Evolutionary conservation across 2,888 invertebrate genomes (phyloP), one percentile per base, ranked within the genome.

Genomic region (Andrena haemorrhoa): DNA sequence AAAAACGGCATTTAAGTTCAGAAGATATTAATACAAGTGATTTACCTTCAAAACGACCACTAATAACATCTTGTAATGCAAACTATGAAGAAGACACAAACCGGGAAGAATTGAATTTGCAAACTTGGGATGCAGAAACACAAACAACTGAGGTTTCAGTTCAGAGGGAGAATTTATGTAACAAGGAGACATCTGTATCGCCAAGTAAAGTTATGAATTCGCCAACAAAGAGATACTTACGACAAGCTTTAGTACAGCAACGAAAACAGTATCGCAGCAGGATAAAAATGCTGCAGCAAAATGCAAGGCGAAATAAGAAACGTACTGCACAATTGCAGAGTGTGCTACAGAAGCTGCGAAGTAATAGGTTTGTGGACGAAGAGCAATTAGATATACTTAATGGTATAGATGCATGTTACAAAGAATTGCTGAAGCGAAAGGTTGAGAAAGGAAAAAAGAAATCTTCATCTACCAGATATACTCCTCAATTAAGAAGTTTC

Each of bases 91-190:
- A 49, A 49, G 16, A n/a, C 49, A 49, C 49, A 49, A 49, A 49
- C 29, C 12, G 16, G 12, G 29, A 61, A 63, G 64, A 61, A 64
- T 64, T 33, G 47, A 35, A 63, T 49, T 49, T 49, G 49, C 53
- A 65, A 73, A 56, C 41, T 58, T 35, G 23, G 35, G 64, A 73
- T 49, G n/a, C 49, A 49, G 49, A 49, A 49, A 49, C 6, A 49
- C 49, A 49, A 49, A 35, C 10, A 35, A n/a, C 49, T 49, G 49
- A n/a, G n/a, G 2, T 49, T 49, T 49, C 49, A 49, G n/a, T 49
- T n/a, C 16, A n/a, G 16, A n/a, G 49, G 16, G 49, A n/a, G n/a
- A 49, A 49, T 49, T 49, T 49, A 49, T 49, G 49, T 49, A n/a
- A 49, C n/a, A 49, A 49, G 7, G 49, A 5, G 49, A 49, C 49